phyloP scores from a whole-genome alignment of 2,113 vertebrate species.

The Nyctibius bracteatus region DNA sequence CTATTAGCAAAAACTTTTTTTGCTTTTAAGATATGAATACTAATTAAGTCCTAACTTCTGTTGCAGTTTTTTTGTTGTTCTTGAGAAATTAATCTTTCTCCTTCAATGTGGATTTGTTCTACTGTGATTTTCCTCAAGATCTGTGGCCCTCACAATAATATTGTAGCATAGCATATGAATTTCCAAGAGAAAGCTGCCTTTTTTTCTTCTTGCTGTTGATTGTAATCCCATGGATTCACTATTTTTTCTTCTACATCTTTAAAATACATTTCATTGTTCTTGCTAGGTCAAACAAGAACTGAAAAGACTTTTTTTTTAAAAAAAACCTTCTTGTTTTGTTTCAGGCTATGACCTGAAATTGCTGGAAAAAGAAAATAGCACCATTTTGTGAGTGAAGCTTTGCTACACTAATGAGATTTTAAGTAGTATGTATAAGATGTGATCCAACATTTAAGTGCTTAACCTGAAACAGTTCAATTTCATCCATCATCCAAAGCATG shows the following conservation, averaged over 20 bases:
- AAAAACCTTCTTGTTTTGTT: not conserved
- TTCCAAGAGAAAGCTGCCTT: not conserved
- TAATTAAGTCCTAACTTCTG: not conserved
- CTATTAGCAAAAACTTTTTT: not conserved
- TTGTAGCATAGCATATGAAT: not conserved
- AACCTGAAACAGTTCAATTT: not conserved
- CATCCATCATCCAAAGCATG: not conserved
- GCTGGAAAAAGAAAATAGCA: not conserved
- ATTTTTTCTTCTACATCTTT: not conserved
- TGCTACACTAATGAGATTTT: not conserved
- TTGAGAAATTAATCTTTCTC: not conserved
- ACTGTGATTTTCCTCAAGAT: not conserved
- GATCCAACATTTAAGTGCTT: not conserved
- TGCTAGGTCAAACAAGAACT: not conserved
- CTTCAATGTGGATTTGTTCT: not conserved
- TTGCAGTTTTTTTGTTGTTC: not conserved
- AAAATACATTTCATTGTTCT: not conserved
- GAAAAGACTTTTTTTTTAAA: not conserved
- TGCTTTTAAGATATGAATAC: not conserved
- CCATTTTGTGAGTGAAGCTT: not conserved
- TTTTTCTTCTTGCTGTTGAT: not conserved
- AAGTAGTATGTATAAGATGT: not conserved
- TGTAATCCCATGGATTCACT: not conserved
- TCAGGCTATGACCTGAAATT: not conserved
- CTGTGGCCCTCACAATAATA: not conserved